Conservation (phyloP, 2,113 vertebrate genomes). For the Thinocorus orbignyianus region DNA sequence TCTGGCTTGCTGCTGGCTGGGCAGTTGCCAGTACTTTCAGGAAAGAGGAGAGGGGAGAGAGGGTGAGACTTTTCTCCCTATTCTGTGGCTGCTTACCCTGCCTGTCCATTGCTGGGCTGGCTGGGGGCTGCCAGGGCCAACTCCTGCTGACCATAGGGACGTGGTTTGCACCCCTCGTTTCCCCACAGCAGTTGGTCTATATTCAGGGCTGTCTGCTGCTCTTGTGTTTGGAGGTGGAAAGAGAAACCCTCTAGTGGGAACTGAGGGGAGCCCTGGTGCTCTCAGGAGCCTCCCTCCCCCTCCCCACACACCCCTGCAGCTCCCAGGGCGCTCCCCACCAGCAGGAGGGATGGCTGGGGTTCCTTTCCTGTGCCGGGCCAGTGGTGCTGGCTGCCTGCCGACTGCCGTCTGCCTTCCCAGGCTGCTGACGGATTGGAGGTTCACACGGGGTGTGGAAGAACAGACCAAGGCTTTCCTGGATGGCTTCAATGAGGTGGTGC, state of each 20-base stretch:
- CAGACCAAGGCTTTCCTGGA: slow-evolving; percentile 98
- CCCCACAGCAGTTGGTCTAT: background rate
- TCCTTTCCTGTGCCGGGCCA: accelerated
- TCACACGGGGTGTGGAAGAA: slow-evolving; percentile 94
- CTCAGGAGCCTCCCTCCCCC: background rate
- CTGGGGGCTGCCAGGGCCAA: background rate
- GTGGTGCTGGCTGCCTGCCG: accelerated
- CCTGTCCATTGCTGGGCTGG: background rate
- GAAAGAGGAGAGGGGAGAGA: slow-evolving; percentile 56
- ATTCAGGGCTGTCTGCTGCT: background rate
- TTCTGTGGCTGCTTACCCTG: background rate
- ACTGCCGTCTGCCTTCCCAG: slow-evolving; percentile 58
- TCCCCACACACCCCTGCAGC: accelerated
- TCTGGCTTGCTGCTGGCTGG: slow-evolving; percentile 46
- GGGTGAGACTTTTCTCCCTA: background rate
- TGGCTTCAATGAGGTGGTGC: slow-evolving; percentile 96
- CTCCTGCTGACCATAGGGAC: background rate
- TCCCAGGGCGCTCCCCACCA: accelerated
- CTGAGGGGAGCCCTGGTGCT: background rate
- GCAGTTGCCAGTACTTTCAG: slow-evolving; percentile 46
- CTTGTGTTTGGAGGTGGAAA: background rate
- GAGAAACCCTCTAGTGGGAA: background rate
- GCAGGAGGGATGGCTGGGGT: background rate
- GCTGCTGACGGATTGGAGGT: slow-evolving; percentile 95
- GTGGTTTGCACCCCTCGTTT: background rate